phyloP scores from a whole-genome alignment of 2,797 vertebrate genomes.

The Typhlichthys subterraneus region DNA sequence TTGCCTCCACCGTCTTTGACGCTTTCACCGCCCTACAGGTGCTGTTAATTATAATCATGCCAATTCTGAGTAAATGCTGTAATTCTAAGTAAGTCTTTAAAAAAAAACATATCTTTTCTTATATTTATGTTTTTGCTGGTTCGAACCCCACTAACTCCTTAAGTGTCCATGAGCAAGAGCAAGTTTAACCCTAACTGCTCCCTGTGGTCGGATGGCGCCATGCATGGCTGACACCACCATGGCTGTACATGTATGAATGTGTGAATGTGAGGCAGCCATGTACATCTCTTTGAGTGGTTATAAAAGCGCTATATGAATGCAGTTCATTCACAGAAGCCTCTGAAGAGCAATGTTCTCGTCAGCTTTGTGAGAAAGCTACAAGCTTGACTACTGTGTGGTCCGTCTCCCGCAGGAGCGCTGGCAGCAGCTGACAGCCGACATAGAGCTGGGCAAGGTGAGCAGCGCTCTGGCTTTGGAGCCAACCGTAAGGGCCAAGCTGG shows the following conservation, averaged over 20 bases:
- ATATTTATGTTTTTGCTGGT: background rate
- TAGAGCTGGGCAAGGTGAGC: slow-evolving; percentile 79
- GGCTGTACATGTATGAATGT: no score
- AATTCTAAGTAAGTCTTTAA: background rate
- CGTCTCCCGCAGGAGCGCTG: slow-evolving; percentile 63
- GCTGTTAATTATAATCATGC: slow-evolving; percentile 4
- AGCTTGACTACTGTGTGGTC: slow-evolving; percentile 13
- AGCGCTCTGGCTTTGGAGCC: slow-evolving; percentile 68
- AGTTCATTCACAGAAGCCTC: slow-evolving; percentile 1
- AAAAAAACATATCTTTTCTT: background rate
- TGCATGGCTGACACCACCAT: no score
- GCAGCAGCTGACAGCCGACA: slow-evolving; percentile 78
- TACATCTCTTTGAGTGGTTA: no score
- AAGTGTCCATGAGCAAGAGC: background rate
- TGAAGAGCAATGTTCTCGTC: background rate
- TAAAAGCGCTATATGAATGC: no score
- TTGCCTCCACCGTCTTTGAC: slow-evolving; percentile 80
- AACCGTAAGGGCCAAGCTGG: slow-evolving; percentile 60
- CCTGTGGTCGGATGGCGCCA: no score
- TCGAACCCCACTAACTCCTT: no score
- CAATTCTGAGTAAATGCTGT: background rate
- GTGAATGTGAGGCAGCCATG: no score
- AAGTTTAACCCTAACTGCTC: no score
- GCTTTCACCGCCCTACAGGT: slow-evolving; percentile 79
- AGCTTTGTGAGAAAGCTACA: slow-evolving; percentile 6